Evolutionary conservation across 2,797 vertebrate genomes (phyloP).

Genomic region (Petrocephalus sullivani): DNA sequence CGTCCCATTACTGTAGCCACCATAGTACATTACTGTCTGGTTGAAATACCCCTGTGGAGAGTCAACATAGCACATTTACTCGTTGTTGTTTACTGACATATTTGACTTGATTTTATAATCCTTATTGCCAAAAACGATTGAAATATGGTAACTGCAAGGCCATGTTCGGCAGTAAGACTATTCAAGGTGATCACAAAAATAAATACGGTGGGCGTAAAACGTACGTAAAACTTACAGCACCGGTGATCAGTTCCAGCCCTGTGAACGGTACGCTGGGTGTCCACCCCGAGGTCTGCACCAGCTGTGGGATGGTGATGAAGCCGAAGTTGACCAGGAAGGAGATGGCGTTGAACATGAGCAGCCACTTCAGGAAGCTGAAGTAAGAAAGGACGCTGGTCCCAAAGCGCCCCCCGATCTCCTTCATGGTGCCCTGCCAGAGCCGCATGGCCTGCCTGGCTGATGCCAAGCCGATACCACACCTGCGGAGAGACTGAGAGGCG

Average conservation of each 20-base stretch:
- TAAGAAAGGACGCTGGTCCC: slow-evolving; percentile 89
- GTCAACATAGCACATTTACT: background rate
- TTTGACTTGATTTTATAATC: background rate
- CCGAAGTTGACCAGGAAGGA: slow-evolving; percentile 87
- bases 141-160: background rate
- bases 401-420: slow-evolving; percentile 81
- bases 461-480: slow-evolving; percentile 52
- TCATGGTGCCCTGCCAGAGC: slow-evolving; percentile 77
- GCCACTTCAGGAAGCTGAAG: slow-evolving; percentile 87
- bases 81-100: background rate
- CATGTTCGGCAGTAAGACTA: background rate
- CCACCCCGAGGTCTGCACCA: slow-evolving; percentile 51
- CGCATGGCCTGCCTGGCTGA: slow-evolving; percentile 53
- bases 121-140: background rate
- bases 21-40: slow-evolving; percentile 83
- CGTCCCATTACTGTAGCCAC: slow-evolving; percentile 75
- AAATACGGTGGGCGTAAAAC: background rate
- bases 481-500: slow-evolving; percentile 64
- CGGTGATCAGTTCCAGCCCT: slow-evolving; percentile 83
- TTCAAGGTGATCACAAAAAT: background rate
- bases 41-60: slow-evolving; percentile 79
- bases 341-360: slow-evolving; percentile 85
- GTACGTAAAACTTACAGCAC: slow-evolving; percentile 68
- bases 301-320: slow-evolving; percentile 83
- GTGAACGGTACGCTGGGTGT: slow-evolving; percentile 63